Evolutionary conservation across 2,888 invertebrate genomes (phyloP).

Genomic region (Lithophane ornitopus): DNA sequence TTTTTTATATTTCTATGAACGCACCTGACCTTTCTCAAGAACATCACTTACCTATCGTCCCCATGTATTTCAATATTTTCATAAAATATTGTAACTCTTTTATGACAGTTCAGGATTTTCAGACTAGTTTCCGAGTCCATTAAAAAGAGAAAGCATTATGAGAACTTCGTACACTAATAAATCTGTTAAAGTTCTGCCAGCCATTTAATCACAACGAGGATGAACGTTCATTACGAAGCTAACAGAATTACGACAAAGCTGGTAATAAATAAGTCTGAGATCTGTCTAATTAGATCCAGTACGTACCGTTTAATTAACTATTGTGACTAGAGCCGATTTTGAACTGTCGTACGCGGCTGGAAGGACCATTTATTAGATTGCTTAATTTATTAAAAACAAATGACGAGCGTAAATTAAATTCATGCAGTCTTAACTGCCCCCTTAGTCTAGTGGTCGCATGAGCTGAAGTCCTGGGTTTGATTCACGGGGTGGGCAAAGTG

Average conservation of each 20-base stretch:
- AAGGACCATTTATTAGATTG: conserved; percentile 22
- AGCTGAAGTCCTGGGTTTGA: background rate
- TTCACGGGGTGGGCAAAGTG: background rate
- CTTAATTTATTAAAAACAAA: conserved; percentile 36
- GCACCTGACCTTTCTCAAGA: background rate
- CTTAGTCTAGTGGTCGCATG: background rate
- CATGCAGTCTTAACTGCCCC: background rate
- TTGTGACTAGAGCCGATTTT: conserved; percentile 23
- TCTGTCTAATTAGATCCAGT: conserved; percentile 54
- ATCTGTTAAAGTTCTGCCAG: conserved; percentile 9
- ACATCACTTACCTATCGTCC: background rate
- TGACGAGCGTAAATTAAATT: background rate
- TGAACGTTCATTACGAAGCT: conserved; percentile 27
- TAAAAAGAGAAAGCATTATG: background rate
- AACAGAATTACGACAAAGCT: conserved; percentile 44
- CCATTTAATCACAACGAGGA: conserved; percentile 38
- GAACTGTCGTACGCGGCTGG: conserved; percentile 21
- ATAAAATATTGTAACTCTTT: background rate
- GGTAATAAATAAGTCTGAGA: conserved; percentile 54
- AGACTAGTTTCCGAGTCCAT: background rate
- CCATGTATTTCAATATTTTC: background rate
- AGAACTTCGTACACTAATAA: background rate
- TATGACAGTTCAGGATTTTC: background rate
- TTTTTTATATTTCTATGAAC: too few species aligned
- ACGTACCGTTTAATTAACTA: conserved; percentile 42